Evolutionary conservation across 2,797 vertebrate genomes (phyloP).

Genomic region (Poeciliopsis presidionis): DNA sequence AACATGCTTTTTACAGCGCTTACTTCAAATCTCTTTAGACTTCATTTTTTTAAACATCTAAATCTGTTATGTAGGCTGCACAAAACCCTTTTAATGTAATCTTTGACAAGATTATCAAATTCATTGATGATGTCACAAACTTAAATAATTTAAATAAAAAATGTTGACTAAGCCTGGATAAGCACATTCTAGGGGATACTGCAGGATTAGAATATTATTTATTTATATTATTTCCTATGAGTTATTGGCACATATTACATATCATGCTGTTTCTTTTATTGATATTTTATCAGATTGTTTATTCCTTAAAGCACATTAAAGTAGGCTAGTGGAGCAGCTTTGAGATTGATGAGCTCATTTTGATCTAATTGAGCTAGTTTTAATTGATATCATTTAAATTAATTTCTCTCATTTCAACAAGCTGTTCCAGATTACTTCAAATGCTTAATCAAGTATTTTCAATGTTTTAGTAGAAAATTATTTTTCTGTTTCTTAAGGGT

Average conservation of each 20-base stretch:
- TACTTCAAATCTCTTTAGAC: conserved; percentile 82
- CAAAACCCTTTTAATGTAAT: conserved; percentile 82
- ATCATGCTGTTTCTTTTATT: conserved; percentile 35
- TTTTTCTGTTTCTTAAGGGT: background rate
- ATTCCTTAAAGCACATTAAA: conserved; percentile 32
- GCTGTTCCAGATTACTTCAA: conserved; percentile 12
- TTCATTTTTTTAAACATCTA: conserved; percentile 80
- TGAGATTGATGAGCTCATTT: conserved; percentile 12
- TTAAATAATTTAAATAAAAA: conserved; percentile 80
- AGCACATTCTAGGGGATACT: conserved; percentile 75
- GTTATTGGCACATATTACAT: conserved; percentile 50
- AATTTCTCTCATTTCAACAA: conserved; percentile 3
- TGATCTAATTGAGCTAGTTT: conserved; percentile 13
- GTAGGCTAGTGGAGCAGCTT: conserved; percentile 13
- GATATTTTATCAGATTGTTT: conserved; percentile 31
- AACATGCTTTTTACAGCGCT: conserved; percentile 83
- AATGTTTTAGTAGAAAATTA: background rate
- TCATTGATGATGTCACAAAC: conserved; percentile 83
- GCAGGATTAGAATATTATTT: conserved; percentile 68
- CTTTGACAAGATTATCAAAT: conserved; percentile 84
- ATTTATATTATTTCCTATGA: conserved; percentile 49
- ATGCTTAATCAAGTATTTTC: conserved; percentile 16
- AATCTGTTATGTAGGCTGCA: conserved; percentile 78
- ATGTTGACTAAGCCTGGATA: conserved; percentile 76
- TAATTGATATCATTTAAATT: conserved; percentile 19